phyloP scores from a whole-genome alignment of 2,797 vertebrate species.

The Labeo calbasu region DNA sequence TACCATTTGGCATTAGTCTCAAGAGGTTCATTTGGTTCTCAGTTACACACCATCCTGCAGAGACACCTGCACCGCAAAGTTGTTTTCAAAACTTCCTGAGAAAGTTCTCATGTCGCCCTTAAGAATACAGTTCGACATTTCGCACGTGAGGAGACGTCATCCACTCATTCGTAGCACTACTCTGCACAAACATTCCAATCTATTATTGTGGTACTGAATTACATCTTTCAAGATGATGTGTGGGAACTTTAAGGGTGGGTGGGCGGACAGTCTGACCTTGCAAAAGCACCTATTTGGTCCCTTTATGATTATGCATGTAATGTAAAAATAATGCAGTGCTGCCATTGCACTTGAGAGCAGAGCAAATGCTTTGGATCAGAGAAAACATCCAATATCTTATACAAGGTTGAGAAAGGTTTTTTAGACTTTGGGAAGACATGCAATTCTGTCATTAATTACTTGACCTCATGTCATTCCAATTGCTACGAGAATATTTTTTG shows the following conservation, averaged over 20 bases:
- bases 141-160: slow-evolving; percentile 2
- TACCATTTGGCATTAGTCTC: slow-evolving; percentile 1
- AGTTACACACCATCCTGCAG: slow-evolving; percentile 40
- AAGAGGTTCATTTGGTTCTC: slow-evolving; percentile 30
- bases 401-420: neutral
- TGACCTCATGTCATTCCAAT: too few relatives aligned
- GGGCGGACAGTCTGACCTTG: neutral
- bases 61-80: slow-evolving; percentile 53
- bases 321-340: neutral
- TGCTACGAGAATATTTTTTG: too few relatives aligned
- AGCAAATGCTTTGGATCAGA: neutral
- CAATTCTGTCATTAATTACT: too few relatives aligned
- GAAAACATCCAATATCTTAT: neutral
- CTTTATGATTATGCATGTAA: neutral
- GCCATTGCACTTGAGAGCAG: neutral
- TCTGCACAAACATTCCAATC: slow-evolving; percentile 1
- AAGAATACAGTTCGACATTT: neutral
- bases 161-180: neutral
- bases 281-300: neutral
- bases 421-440: too few relatives aligned
- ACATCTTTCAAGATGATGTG: slow-evolving; percentile 14
- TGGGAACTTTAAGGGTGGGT: neutral
- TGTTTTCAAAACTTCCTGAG: slow-evolving; percentile 67
- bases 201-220: neutral
- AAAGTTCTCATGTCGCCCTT: slow-evolving; percentile 63